Percentiles rank a stretch among this genome's conserved stretches.
These are phyloP conservation scores for Ophion obscuratus DNA, from an alignment of 2,888 invertebrate genomes.

Conservation along the genomic window DNA sequence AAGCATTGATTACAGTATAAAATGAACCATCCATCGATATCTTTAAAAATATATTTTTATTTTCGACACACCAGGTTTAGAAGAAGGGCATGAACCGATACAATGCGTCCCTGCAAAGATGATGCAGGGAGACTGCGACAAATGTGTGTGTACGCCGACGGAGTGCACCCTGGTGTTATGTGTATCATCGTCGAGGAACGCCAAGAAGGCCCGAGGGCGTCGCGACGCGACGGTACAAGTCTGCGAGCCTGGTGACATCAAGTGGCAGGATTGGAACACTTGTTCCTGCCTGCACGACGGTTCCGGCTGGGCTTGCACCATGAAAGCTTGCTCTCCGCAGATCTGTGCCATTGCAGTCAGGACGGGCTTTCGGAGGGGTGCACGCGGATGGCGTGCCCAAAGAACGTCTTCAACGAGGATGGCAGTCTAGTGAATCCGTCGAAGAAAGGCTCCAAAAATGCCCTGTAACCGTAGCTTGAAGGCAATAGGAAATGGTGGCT, in stretches of 20 bases:
- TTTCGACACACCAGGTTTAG: constrained; percentile 15
- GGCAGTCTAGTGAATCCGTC: constrained; percentile 1
- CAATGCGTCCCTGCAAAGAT: constrained; percentile 84
- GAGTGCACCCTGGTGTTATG: constrained; percentile 85
- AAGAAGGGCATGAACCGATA: constrained; percentile 1
- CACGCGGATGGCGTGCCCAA: constrained; percentile 23
- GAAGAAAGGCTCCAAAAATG: not conserved
- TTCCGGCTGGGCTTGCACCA: constrained; percentile 28
- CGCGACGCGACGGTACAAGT: not conserved
- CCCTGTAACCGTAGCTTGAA: not conserved
- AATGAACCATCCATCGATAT: too few species aligned
- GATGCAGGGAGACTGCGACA: constrained; percentile 85
- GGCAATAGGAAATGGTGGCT: too few species aligned
- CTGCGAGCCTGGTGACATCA: constrained; percentile 32
- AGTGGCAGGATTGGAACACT: constrained; percentile 27
- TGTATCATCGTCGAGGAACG: not conserved
- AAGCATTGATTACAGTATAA: too few species aligned
- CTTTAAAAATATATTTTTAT: not conserved
- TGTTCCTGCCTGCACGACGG: constrained; percentile 36
- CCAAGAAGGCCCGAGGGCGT: constrained; percentile 1
- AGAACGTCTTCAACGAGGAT: constrained; percentile 6
- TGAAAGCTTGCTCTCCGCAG: not conserved
- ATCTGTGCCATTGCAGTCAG: constrained; percentile 14
- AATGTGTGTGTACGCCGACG: constrained; percentile 84
- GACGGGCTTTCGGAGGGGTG: constrained; percentile 24